phyloP scores from a whole-genome alignment of 2,797 vertebrate genomes.

The Labroides dimidiatus region DNA sequence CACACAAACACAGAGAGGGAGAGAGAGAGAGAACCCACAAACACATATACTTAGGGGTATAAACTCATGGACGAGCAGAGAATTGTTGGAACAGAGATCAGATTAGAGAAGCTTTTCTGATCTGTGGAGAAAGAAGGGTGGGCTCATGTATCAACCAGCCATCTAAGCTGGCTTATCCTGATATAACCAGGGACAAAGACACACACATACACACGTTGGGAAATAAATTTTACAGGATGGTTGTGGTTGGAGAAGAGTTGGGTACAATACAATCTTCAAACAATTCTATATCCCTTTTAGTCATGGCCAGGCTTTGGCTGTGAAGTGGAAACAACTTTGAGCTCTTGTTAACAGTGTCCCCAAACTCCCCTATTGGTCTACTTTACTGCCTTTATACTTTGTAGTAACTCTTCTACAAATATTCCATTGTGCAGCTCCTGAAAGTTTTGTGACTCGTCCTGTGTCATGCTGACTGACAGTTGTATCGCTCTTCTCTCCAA shows the following conservation, averaged over 20 bases:
- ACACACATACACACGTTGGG: slow-evolving; percentile 30
- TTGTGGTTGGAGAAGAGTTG: slow-evolving; percentile 30
- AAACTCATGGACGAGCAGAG: slow-evolving; percentile 70
- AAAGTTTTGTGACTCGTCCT: slow-evolving; percentile 37
- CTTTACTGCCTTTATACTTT: slow-evolving; percentile 47
- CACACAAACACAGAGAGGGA: slow-evolving; percentile 13
- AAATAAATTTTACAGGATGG: slow-evolving; percentile 43
- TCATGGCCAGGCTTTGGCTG: slow-evolving; percentile 63
- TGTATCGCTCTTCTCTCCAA: slow-evolving; percentile 15
- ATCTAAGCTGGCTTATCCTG: slow-evolving; percentile 79
- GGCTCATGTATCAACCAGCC: slow-evolving; percentile 81
- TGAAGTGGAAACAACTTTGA: slow-evolving; percentile 66
- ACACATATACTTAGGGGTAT: slow-evolving; percentile 45
- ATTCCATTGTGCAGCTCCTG: slow-evolving; percentile 21
- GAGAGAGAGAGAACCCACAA: slow-evolving; percentile 11
- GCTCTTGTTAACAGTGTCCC: slow-evolving; percentile 69
- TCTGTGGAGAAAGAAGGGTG: slow-evolving; percentile 78
- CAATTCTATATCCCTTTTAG: slow-evolving; percentile 69
- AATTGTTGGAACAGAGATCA: slow-evolving; percentile 81
- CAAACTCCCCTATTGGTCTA: slow-evolving; percentile 52
- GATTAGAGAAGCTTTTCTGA: slow-evolving; percentile 82
- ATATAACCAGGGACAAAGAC: slow-evolving; percentile 66
- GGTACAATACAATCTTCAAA: slow-evolving; percentile 59
- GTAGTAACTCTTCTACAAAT: slow-evolving; percentile 37
- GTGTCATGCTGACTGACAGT: slow-evolving; percentile 9